Percentiles rank a stretch among this genome's conserved stretches.
Evolutionary conservation across 2,888 invertebrate species (phyloP).

Genomic region (Crepidodera aurea): DNA sequence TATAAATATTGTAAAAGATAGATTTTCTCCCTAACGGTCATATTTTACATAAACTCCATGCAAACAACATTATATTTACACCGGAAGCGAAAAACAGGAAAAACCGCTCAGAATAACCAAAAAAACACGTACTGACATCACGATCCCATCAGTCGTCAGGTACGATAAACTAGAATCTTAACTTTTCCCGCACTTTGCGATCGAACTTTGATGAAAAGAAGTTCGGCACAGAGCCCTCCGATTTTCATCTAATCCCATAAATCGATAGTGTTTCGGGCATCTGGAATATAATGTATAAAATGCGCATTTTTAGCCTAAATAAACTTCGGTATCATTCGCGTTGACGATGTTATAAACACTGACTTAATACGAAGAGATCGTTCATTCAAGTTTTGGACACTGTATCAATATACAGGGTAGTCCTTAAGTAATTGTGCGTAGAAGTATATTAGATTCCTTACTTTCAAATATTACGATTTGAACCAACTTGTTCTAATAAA

Average conservation of each 20-base stretch:
- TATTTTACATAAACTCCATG: background rate
- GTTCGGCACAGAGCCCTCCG: background rate
- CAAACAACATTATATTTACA: background rate
- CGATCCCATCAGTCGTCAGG: background rate
- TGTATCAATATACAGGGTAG: too few relatives aligned
- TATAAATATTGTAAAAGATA: background rate
- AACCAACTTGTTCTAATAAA: too few relatives aligned
- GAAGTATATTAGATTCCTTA: too few relatives aligned
- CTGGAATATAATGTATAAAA: background rate
- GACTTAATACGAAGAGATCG: too few relatives aligned
- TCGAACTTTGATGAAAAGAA: background rate
- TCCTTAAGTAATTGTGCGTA: too few relatives aligned
- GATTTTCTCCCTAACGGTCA: background rate
- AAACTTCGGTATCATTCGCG: too few relatives aligned
- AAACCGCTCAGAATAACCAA: background rate
- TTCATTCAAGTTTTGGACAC: too few relatives aligned
- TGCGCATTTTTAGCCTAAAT: too few relatives aligned
- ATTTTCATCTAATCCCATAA: background rate
- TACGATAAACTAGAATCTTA: background rate
- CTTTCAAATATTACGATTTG: too few relatives aligned
- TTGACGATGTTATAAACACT: too few relatives aligned
- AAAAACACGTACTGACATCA: background rate
- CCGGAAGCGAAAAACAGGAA: background rate
- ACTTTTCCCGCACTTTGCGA: background rate
- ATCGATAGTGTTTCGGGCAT: background rate